Conservation (phyloP, 2,113 vertebrate species). For the Onychostoma macrolepis region DNA sequence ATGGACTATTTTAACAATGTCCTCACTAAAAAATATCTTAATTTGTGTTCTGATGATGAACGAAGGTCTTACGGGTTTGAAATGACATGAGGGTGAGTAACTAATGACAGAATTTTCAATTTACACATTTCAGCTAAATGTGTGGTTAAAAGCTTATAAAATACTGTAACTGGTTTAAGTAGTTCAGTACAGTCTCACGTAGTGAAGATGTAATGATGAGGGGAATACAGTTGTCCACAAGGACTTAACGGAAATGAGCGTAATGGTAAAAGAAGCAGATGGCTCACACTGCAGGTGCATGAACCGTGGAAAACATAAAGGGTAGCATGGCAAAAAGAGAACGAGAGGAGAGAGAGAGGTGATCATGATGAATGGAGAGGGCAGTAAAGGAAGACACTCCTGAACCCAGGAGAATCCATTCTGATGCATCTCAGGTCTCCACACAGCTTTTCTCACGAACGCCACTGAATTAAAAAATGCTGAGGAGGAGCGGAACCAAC, state of each 20-base stretch:
- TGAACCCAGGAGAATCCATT: constrained; percentile 16
- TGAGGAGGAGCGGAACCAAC: not conserved
- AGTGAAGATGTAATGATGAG: constrained; percentile 5
- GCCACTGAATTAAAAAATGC: not conserved
- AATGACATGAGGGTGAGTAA: too few relatives aligned
- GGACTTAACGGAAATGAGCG: not conserved
- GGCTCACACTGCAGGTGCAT: constrained; percentile 48
- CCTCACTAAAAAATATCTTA: too few relatives aligned
- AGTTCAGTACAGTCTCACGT: not conserved
- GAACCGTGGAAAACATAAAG: constrained; percentile 37
- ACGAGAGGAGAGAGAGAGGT: constrained; percentile 28
- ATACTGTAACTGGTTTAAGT: not conserved
- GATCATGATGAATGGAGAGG: constrained; percentile 43
- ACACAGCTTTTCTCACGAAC: not conserved
- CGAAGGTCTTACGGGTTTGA: too few relatives aligned
- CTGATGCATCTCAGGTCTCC: constrained; percentile 29
- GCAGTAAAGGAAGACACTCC: constrained; percentile 17
- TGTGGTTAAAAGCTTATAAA: not conserved
- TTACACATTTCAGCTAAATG: not conserved
- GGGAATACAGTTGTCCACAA: constrained; percentile 18
- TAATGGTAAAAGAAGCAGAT: constrained; percentile 51
- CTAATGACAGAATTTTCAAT: too few relatives aligned
- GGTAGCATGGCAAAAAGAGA: constrained; percentile 28
- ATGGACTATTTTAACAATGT: too few relatives aligned
- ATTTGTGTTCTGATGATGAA: too few relatives aligned